Conservation (phyloP, 2,797 vertebrate species). For the Dermochelys coriacea region DNA sequence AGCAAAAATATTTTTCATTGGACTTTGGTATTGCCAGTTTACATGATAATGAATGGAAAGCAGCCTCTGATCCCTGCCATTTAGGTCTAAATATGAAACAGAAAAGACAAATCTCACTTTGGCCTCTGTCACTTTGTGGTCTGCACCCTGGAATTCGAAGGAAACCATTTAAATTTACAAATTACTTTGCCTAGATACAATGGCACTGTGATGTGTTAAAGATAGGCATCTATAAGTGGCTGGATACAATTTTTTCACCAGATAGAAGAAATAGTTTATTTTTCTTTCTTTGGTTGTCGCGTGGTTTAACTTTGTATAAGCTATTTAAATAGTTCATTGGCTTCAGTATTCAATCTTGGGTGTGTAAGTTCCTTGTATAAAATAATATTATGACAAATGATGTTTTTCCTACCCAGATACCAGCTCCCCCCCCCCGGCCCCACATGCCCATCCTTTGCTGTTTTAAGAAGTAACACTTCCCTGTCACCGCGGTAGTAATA, state of each 20-base stretch:
- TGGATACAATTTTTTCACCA: background rate
- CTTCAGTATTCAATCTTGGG: rapidly evolving
- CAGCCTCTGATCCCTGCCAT: background rate
- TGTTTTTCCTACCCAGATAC: conserved; percentile 6
- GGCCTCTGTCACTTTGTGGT: background rate
- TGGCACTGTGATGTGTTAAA: background rate
- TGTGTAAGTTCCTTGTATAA: conserved; percentile 26
- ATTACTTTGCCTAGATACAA: background rate
- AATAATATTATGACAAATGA: background rate
- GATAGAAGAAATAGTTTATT: background rate
- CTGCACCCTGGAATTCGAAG: background rate
- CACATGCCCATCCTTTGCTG: conserved; percentile 32
- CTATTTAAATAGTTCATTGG: background rate
- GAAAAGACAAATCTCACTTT: background rate
- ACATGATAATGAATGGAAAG: background rate
- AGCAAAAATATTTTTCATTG: background rate
- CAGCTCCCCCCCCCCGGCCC: conserved; percentile 19
- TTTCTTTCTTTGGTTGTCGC: background rate
- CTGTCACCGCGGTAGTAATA: conserved; percentile 66
- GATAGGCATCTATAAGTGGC: background rate
- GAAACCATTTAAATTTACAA: background rate
- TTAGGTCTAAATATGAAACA: background rate
- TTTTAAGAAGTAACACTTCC: conserved; percentile 67
- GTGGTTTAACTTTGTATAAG: background rate
- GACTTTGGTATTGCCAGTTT: background rate